Base-by-base conservation (phyloP, 2,113 vertebrate species). In the Cyanistes caeruleus region DNA sequence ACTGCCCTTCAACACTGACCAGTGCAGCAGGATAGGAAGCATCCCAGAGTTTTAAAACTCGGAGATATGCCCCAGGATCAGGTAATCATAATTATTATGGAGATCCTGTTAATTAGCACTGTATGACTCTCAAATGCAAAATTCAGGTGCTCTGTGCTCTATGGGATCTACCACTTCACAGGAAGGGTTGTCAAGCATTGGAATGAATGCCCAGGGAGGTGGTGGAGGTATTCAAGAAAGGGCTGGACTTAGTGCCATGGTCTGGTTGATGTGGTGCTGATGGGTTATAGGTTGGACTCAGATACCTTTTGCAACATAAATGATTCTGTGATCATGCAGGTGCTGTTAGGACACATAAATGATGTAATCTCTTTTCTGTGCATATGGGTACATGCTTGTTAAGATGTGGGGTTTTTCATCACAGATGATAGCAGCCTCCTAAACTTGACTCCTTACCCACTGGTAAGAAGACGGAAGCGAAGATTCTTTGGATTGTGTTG, bases 341-440 rank as follows among this genome's bases (percentile, higher is more conserved):
- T 86, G 37, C 19, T 86, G 13, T 24, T 74, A 84, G 59, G 25
- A 62, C 25, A 58, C 6, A 18, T 52, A 80, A 84, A 52, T 43
- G 1, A 44, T 51, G 22, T 3, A 33, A 69, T 51, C 18, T 58
- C 13, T 52, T 87, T 11, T 64, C 5, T 76, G 17, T 70, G 24
- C 46, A 6, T 53, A 8, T 13, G 6, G 85, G 19, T 83, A 55
- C 9, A 9, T 25, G 5, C 11, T 28, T 82, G 15, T 84, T 94
- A 68, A 72, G 91, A 21, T 68, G 22, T 89, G 37, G 41, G 3
- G 23, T 82, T 91, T 84, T 97, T 78, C 52, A 84, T 90, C 62
- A 76, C 97, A 99, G 99, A 99, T 98, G 99, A 99, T 97, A 99
- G 99, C 98, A 99, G 99, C 98, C 98, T 99, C 98, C 98, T 99